Evolutionary conservation across 2,797 vertebrate species (phyloP), one percentile per base, ranked within the genome.

Genomic region (Sebastes elongatus): DNA sequence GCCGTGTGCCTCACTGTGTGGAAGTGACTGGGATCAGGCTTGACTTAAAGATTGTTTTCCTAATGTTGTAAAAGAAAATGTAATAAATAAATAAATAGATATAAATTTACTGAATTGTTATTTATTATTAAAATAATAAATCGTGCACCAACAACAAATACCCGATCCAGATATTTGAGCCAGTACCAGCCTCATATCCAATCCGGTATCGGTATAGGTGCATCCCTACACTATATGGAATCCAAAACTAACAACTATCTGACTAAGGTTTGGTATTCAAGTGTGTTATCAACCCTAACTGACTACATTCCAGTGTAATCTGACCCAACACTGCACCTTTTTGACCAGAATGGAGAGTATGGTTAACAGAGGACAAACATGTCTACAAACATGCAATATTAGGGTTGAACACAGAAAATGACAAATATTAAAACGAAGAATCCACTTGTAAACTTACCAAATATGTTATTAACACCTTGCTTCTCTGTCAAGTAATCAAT

Each of bases 401-500:
- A 33, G 9, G 18, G 14, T 18, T 74, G 22, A 66, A 82, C 32
- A 75, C 14, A 63, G 30, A 77, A 13, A 46, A 63, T 6, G 2
- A 85, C 25, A 71, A 22, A 76, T 14, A 49, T 32, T 18, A 4
- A 42, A 80, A 59, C 3, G 2, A 73, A 65, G 8, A 81, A 76
- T 84, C 11, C 30, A 75, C 9, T 28, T 10, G 33, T 35, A 46
- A 80, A 96, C 97, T 97, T 94, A 99, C 98, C 97, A 94, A 99
- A 99, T 77, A 99, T 78, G 0, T 76, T 97, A 13, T 8, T 27
- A 6, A 99, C 94, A 3, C 95, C 93, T 94, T 99, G 98, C 81
- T 96, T 89, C 4, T 95, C 86, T 74, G 90, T 89, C 83, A 99
- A 94, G 80, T 97, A 98, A 90, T 98, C 96, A 87, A 99, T 90